Base-by-base conservation (phyloP, 1,140 invertebrate species). In the Anadara kagoshimensis region DNA sequence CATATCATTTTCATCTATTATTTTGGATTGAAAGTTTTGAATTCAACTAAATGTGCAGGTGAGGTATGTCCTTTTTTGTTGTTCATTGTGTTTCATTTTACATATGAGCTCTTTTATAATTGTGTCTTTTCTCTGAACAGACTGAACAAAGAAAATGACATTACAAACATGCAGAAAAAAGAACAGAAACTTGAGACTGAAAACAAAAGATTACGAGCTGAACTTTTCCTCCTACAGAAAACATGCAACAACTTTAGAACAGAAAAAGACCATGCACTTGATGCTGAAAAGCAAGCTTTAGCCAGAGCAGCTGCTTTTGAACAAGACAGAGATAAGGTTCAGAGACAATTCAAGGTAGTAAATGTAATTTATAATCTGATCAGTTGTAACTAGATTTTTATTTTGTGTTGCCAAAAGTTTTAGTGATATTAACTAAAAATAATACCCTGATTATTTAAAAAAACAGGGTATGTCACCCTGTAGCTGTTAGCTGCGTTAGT, bases 141-240 rank as follows among this genome's bases (percentile, higher is more conserved):
- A 43, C 72, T 88, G 43, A 86, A 88, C 75, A 89, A 88, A 67
- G 88, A 89, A 24, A 88, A 89, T 79, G 87, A 89, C 54, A 82
- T 89, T 29, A 81, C 85, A n/a, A 88, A 87, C 75, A 83, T 85
- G 73, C 78, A 84, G 76, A 86, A 87, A 69, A 86, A 87, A 66
- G 87, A 88, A 67, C 80, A 85, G 59, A 87, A 86, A 57, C 76
- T 87, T 5, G 82, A 86, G 20, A 86, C 80, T 41, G 88, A 89
- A 63, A 89, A 89, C 66, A 87, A 87, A 70, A 75, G 84, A 51
- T 72, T 89, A 11, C 64, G 86, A 62, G 84, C 87, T n/a, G 88
- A 89, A 62, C 69, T 89, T 10, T 78, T 88, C 43, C 86, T 88
- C 0, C 74, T 89, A 24, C 87, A 89, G 81, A 88, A 87, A 74